Base-by-base conservation (phyloP, 2,888 invertebrate species). In the Heliconius charithonia region DNA sequence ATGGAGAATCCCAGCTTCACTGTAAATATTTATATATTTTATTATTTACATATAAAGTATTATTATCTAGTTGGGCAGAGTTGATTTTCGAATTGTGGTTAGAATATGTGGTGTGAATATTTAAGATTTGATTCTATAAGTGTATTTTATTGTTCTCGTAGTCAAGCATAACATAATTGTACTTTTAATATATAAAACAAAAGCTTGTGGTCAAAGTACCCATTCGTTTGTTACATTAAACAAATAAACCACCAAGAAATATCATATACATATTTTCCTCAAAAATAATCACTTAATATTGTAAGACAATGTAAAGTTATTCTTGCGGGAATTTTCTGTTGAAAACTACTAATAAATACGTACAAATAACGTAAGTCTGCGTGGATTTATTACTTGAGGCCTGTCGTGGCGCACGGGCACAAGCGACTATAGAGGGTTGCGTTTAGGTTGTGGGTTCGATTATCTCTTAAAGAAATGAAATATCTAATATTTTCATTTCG, bases 231-330 rank as follows among this genome's bases (percentile, higher is more conserved):
- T 69, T 16, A 67, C 37, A 37, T 67, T 25, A 67, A 67, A 13
- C 25, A 45, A 69, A 69, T 25, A 69, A 45, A 69, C 69, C 69
- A 45, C 69, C 45, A 25, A 69, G 69, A 25, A 25, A 45, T 69
- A 41, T 69, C 41, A 41, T 9, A 69, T 69, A 69, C 25, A 69
- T 69, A 69, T 69, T 69, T 69, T 69, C 69, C 69, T 69, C 25
- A 45, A 69, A 25, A 69, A 19, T 45, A 69, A 41, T 69, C 41
- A 69, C n/a, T 45, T 41, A 22, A 12, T 16, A n/a, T n/a, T 45
- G 13, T 45, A 69, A 69, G 25, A 41, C 13, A 70, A 45, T 19
- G 22, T 56, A 69, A 37, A 67, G 22, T 67, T 19, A 67, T 66
- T 66, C 66, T 66, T 67, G 37, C 67, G 13, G 3, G 10, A n/a